Base-by-base conservation (phyloP, 2,113 vertebrate species). In the Tragelaphus buxtoni region DNA sequence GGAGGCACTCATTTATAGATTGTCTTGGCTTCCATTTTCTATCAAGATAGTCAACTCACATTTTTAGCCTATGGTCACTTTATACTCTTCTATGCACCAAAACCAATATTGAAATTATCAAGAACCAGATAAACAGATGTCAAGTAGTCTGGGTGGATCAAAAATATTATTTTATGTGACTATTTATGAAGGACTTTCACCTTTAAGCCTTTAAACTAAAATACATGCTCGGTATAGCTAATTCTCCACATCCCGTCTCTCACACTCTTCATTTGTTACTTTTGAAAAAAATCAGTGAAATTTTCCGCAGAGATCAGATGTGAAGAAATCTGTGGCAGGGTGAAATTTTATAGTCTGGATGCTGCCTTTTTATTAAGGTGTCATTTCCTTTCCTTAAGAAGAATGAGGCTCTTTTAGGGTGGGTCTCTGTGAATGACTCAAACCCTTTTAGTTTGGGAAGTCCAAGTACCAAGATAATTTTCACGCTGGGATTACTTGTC, bases 401-500 rank as follows among this genome's bases (percentile, higher is more conserved):
- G 79, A 88, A 95, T 2, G 72, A 96, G 83, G 93, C 90, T 88
- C n/a, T 65, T 90, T 35, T 90, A 82, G 93, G 86, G 81, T 3
- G 56, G 82, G 95, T 94, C 88, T 96, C 90, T 65, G 47, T 92
- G 96, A 96, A 96, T 94, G 96, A 98, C 81, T 97, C 90, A 97
- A 94, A 96, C 86, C 69, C 82, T 96, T 95, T 93, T 60, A 60
- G 90, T 94, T 94, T 63, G 61, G 95, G 97, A 96, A 97, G 96
- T 35, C 90, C 55, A 69, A 97, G 90, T 47, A 98, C 95, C 92
- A 82, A 94, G 96, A 95, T 92, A 87, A 96, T 97, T 97, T 98
- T 96, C 96, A 98, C 3, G 53, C 96, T 97, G 94, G 90, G 95
- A 98, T 98, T 97, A 97, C 90, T 97, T 90, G 87, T 94, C 95